phyloP scores from a whole-genome alignment of 2,113 vertebrate genomes.

The Chloebia gouldiae region DNA sequence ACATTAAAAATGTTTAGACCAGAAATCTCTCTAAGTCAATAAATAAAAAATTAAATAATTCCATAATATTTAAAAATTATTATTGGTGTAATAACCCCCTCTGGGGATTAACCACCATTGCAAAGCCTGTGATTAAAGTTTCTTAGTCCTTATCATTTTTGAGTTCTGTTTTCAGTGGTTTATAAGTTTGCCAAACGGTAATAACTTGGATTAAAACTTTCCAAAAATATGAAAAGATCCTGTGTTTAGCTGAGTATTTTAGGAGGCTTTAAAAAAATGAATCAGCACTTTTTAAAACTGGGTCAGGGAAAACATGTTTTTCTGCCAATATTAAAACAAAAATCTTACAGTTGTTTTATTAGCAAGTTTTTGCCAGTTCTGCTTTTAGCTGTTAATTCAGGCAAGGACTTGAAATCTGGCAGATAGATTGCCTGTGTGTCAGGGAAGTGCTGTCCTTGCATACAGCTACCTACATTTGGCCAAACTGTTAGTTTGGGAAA shows the following conservation, averaged over 20 bases:
- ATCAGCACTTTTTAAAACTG: constrained; percentile 35
- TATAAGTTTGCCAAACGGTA: constrained; percentile 14
- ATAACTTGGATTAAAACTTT: constrained; percentile 47
- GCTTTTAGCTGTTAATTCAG: constrained; percentile 26
- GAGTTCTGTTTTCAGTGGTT: constrained; percentile 18
- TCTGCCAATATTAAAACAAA: constrained; percentile 23
- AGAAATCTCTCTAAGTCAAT: not conserved
- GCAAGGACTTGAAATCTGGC: constrained; percentile 8
- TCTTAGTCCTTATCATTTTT: constrained; percentile 15
- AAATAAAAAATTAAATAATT: constrained; percentile 33
- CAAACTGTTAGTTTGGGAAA: not conserved
- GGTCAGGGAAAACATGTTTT: constrained; percentile 37
- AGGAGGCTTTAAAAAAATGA: constrained; percentile 28
- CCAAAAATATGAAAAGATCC: not conserved
- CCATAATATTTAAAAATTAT: constrained; percentile 7
- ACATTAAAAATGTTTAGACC: constrained; percentile 3
- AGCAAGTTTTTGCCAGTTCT: not conserved
- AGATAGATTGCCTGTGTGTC: not conserved
- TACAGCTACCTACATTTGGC: not conserved
- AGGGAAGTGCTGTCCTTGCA: not conserved
- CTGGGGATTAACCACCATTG: not conserved
- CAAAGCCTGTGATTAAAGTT: constrained; percentile 30
- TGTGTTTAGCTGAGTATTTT: constrained; percentile 36
- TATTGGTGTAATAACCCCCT: constrained; percentile 21
- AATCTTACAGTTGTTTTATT: constrained; percentile 7